These are phyloP conservation scores for Gobius niger DNA, from an alignment of 2,113 vertebrate species.

Conservation along the genomic window DNA sequence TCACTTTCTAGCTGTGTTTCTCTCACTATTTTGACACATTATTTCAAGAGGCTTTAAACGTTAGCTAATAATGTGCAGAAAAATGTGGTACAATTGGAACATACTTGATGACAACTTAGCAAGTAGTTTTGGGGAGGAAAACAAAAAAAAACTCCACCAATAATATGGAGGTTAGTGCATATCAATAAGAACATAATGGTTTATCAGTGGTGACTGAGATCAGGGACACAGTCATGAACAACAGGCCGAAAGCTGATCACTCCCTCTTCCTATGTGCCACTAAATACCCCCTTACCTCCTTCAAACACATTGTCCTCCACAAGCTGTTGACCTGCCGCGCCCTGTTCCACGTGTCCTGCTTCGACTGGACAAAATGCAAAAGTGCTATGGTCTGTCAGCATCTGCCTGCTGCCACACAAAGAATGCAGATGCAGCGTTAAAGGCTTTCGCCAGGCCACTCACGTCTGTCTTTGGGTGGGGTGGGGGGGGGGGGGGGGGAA, in stretches of 20 bases:
- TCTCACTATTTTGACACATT: too few species aligned
- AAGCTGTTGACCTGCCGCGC: conserved; percentile 59
- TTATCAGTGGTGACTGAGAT: too few species aligned
- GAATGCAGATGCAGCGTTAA: conserved; percentile 58
- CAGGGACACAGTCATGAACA: too few species aligned
- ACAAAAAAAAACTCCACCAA: too few species aligned
- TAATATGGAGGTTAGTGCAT: too few species aligned
- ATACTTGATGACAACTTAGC: too few species aligned
- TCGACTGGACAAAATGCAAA: conserved; percentile 57
- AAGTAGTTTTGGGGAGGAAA: too few species aligned
- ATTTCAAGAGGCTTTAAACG: too few species aligned
- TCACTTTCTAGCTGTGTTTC: too few species aligned
- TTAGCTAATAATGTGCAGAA: too few species aligned
- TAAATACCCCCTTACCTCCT: not conserved
- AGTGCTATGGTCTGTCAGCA: conserved; percentile 50
- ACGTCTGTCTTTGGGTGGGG: conserved; percentile 39
- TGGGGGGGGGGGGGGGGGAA: conserved; percentile 27
- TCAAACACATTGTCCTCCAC: conserved; percentile 30
- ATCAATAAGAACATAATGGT: too few species aligned
- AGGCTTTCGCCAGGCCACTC: conserved; percentile 53
- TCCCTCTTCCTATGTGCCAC: not conserved
- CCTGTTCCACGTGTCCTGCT: conserved; percentile 57
- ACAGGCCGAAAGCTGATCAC: not conserved
- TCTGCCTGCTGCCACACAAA: conserved; percentile 44
- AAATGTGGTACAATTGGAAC: too few species aligned